A percentile compares a stretch with the other conserved stretches of the same genome.
These are phyloP conservation scores for Metaphire vulgaris DNA, from an alignment of 1,140 invertebrate genomes.

Conservation along the genomic window DNA sequence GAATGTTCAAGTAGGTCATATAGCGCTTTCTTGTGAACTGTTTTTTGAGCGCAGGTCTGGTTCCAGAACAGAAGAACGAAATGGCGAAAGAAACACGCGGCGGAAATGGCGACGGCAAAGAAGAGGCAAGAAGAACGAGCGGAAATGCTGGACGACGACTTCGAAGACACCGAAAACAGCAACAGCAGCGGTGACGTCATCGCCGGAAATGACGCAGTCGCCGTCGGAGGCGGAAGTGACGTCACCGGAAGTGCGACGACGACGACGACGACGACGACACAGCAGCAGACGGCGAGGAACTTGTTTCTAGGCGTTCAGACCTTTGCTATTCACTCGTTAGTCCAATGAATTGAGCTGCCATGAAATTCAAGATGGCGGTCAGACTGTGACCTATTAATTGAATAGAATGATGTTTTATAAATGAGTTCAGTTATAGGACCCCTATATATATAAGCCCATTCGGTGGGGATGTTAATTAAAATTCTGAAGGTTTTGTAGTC, in stretches of 20 bases:
- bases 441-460: too few species aligned
- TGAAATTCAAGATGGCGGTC: too few species aligned
- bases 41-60: too few species aligned
- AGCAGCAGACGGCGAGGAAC: background rate
- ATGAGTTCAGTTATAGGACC: too few species aligned
- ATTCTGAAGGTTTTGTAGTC: too few species aligned
- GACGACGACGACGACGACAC: too few species aligned
- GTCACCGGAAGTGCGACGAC: background rate
- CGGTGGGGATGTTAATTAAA: too few species aligned
- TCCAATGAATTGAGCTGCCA: too few species aligned
- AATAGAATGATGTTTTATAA: too few species aligned
- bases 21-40: too few species aligned
- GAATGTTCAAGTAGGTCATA: too few species aligned
- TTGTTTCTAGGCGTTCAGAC: background rate
- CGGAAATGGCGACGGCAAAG: conserved; percentile 96
- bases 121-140: conserved; percentile 83
- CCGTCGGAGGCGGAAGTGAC: background rate
- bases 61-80: conserved; percentile 99
- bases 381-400: too few species aligned
- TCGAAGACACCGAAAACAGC: conserved; percentile 12
- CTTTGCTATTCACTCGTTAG: background rate
- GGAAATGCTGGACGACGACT: conserved; percentile 58
- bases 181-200: conserved; percentile 31
- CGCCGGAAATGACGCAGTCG: conserved; percentile 53
- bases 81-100: conserved; percentile 98